phyloP scores from a whole-genome alignment of 2,888 invertebrate genomes.

The Agrotis ipsilon region DNA sequence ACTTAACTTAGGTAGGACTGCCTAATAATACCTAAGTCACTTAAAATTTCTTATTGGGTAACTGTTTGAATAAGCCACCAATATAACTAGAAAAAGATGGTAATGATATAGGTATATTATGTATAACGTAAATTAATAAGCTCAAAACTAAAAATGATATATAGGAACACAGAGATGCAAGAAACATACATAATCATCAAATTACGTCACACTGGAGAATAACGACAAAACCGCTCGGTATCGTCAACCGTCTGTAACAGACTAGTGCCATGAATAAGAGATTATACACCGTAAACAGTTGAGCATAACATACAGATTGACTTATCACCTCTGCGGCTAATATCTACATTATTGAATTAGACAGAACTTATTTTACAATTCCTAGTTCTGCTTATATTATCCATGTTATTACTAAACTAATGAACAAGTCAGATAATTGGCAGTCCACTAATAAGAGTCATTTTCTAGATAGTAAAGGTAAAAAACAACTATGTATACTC shows the following conservation, averaged over 20 bases:
- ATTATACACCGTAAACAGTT: constrained; percentile 20
- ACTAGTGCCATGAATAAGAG: neutral
- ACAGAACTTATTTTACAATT: constrained; percentile 11
- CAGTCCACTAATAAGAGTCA: neutral
- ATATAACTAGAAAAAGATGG: neutral
- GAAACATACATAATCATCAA: constrained; percentile 38
- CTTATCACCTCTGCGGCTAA: neutral
- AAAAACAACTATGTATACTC: neutral
- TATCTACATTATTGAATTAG: constrained; percentile 9
- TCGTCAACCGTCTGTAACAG: constrained; percentile 15
- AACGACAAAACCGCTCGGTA: constrained; percentile 42
- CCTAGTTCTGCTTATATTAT: no score
- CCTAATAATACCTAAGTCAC: no score
- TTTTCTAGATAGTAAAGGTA: constrained; percentile 20
- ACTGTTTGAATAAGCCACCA: neutral
- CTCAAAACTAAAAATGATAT: constrained; percentile 1
- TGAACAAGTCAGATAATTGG: no score
- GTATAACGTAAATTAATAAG: neutral
- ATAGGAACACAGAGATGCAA: constrained; percentile 22
- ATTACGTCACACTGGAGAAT: constrained; percentile 54
- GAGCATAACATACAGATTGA: neutral
- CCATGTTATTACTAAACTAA: no score
- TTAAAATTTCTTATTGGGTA: neutral
- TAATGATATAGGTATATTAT: neutral
- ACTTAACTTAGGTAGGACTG: no score